Base-by-base conservation (phyloP, 2,113 vertebrate genomes). In the Sylvia atricapilla region DNA sequence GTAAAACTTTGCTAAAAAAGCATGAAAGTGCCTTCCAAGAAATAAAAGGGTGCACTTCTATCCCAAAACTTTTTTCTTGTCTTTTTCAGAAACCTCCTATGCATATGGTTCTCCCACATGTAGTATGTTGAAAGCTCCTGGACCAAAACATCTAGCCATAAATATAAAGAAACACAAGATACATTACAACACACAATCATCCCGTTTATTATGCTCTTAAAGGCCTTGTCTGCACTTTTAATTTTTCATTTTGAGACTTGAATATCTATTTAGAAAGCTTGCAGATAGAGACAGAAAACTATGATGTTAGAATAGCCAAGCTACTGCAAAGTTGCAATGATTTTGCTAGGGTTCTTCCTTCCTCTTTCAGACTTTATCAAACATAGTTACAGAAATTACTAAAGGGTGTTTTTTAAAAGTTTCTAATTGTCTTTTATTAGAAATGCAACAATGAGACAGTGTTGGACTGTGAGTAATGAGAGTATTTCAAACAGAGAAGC, bases 391-490 rank as follows among this genome's bases (percentile, higher is more conserved):
- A 75, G 47, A n/a, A 87, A 67, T 47, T 78, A 67, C 19, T 49
- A 20, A 5, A 16, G 39, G 9, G 15, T 4, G 22, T 56, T 63
- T 52, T 52, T 70, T 2, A 2, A 67, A 87, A 74, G 20, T 15
- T 72, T 47, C n/a, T 69, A 18, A 69, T 31, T 50, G 58, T 47
- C 28, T 81, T 86, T 33, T 20, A 39, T 23, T 55, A 27, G 33
- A 91, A 83, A 79, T 50, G 19, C 14, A 89, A 81, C 56, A 67
- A 74, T 28, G 23, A 83, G 25, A 69, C 13, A 18, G 16, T 15
- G 49, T 78, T 76, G 67, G 78, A 77, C 33, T 95, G 84, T 93
- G 84, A 95, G 58, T 76, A 94, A 97, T 30, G 10, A 55, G 16
- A 76, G n/a, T 15, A 58, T 85, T 95, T 58, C 31, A 31, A 94